phyloP scores from a whole-genome alignment of 1,140 invertebrate genomes.

The Dreissena polymorpha region DNA sequence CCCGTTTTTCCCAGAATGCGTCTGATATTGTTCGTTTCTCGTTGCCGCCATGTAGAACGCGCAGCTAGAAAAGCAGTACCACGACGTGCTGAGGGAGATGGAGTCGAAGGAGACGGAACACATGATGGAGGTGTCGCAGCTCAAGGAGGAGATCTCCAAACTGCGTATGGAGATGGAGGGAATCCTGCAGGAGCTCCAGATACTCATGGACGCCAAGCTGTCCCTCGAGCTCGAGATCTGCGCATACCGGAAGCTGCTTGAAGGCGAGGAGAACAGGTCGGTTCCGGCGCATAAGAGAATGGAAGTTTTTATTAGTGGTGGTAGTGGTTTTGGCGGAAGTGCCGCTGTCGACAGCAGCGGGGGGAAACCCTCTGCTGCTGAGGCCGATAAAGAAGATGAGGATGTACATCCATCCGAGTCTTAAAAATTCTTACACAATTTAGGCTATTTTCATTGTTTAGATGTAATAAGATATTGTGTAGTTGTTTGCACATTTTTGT shows the following conservation, averaged over 20 bases:
- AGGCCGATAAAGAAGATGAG: neutral
- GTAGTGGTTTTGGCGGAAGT: neutral
- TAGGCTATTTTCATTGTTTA: neutral
- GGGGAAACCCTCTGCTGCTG: neutral
- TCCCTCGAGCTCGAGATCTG: constrained; percentile 79
- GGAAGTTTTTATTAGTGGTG: neutral
- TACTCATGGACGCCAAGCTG: constrained; percentile 80
- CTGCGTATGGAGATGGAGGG: constrained; percentile 68
- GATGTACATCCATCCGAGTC: neutral
- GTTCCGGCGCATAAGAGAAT: constrained; percentile 17
- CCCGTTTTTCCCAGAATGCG: no score
- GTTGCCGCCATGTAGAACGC: constrained; percentile 78
- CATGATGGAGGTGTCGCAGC: constrained; percentile 67
- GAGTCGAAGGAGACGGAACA: constrained; percentile 79
- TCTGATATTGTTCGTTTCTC: neutral
- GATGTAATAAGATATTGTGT: neutral
- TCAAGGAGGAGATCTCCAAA: constrained; percentile 66
- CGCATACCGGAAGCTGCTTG: constrained; percentile 79
- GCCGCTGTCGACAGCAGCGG: neutral
- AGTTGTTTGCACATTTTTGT: no score
- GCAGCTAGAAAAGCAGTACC: constrained; percentile 80
- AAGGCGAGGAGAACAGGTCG: constrained; percentile 78
- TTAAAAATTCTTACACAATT: neutral
- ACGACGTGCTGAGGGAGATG: constrained; percentile 79
- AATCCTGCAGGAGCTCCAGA: constrained; percentile 67